A percentile compares a stretch with the other conserved stretches of the same genome.
Evolutionary conservation across 2,113 vertebrate species (phyloP).

Genomic region (Paraplagusia blochii): DNA sequence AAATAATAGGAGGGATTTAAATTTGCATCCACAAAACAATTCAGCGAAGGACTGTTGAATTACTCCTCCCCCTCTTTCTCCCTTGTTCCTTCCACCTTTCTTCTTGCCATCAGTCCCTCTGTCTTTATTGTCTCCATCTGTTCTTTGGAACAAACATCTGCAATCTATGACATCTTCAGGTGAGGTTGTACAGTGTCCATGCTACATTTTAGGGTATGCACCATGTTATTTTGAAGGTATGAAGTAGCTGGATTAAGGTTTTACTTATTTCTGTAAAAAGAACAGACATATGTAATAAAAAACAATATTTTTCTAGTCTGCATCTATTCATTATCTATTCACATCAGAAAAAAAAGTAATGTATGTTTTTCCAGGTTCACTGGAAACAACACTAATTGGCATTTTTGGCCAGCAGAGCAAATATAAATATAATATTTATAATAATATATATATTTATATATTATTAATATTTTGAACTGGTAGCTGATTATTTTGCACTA

Average conservation of each 20-base stretch:
- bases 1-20: constrained; percentile 91
- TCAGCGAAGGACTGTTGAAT: constrained; percentile 74
- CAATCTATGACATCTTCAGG: constrained; percentile 29
- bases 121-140: constrained; percentile 63
- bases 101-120: constrained; percentile 29
- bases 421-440: too few relatives aligned
- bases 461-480: too few relatives aligned
- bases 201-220: not conserved
- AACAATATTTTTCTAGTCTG: too few relatives aligned
- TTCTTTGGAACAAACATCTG: constrained; percentile 35
- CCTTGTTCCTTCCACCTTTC: constrained; percentile 52
- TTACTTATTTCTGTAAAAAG: too few relatives aligned
- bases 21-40: constrained; percentile 86
- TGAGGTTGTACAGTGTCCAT: constrained; percentile 7
- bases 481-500: too few relatives aligned
- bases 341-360: too few relatives aligned
- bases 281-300: too few relatives aligned
- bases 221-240: not conserved
- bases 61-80: constrained; percentile 65
- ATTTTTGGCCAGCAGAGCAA: too few relatives aligned
- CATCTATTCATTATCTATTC: too few relatives aligned
- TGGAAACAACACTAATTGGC: too few relatives aligned
- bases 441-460: too few relatives aligned
- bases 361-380: too few relatives aligned
- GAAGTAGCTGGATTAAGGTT: not conserved